Conservation (phyloP, 2,888 invertebrate genomes). For the Lasioglossum vierecki region DNA sequence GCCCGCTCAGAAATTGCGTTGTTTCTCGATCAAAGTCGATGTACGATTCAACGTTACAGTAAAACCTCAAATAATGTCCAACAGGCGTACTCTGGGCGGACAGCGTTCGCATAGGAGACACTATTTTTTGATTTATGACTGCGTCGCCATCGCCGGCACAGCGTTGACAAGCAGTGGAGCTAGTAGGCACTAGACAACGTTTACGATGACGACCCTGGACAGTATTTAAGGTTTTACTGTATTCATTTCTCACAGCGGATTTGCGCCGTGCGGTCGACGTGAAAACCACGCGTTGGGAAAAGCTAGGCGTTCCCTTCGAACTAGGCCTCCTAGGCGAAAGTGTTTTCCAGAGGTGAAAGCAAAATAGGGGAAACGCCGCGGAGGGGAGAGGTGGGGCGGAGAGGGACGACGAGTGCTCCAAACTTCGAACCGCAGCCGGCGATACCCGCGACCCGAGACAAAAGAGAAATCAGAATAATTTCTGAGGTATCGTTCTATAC, state of each 20-base stretch:
- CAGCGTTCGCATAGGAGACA: no score
- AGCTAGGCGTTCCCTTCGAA: conserved; percentile 15
- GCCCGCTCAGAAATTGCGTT: neutral
- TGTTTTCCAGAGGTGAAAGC: conserved; percentile 66
- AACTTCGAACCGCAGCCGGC: conserved; percentile 7
- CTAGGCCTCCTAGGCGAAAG: conserved; percentile 58
- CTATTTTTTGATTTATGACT: no score
- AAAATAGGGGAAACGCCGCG: neutral
- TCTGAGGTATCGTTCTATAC: neutral
- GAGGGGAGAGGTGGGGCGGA: neutral
- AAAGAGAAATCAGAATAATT: conserved; percentile 47
- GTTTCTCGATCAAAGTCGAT: neutral
- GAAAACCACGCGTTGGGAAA: conserved; percentile 18
- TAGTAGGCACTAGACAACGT: no score
- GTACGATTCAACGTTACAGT: neutral
- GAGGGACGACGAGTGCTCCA: neutral
- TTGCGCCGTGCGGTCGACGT: neutral
- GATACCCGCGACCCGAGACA: conserved; percentile 21
- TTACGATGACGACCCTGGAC: no score
- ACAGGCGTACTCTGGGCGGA: no score
- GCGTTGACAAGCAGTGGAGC: no score
- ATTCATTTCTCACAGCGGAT: neutral
- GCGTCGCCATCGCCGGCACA: no score
- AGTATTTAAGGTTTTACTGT: no score
- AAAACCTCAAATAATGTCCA: no score